These are phyloP conservation scores for Triplophysa bombifrons DNA, from an alignment of 2,797 vertebrate genomes.

Conservation along the genomic window DNA sequence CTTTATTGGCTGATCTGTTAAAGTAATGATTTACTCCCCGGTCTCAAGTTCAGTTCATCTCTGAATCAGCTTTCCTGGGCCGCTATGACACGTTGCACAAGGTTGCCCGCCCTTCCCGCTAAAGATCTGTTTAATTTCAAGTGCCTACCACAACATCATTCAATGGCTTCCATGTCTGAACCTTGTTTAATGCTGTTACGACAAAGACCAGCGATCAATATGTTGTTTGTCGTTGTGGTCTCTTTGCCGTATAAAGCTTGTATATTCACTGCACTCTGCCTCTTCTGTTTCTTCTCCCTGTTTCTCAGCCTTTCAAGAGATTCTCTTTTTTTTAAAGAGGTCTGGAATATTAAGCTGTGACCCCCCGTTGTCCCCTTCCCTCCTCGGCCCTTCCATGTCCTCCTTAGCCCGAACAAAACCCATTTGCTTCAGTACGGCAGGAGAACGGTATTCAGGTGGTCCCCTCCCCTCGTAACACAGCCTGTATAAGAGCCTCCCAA, in stretches of 20 bases:
- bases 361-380: conserved; percentile 52
- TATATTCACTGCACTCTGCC: conserved; percentile 28
- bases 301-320: conserved; percentile 51
- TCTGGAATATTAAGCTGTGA: conserved; percentile 62
- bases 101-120: not conserved
- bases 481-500: conserved; percentile 57
- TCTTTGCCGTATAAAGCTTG: conserved; percentile 44
- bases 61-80: conserved; percentile 49
- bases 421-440: conserved; percentile 61
- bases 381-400: conserved; percentile 52
- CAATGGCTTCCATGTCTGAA: conserved; percentile 25
- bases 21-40: conserved; percentile 65
- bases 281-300: conserved; percentile 28
- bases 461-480: conserved; percentile 34
- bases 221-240: conserved; percentile 24
- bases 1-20: conserved; percentile 87
- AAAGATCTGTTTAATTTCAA: conserved; percentile 46
- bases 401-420: conserved; percentile 60
- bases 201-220: conserved; percentile 45
- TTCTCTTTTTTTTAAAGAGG: conserved; percentile 54
- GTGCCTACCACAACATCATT: conserved; percentile 8
- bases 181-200: conserved; percentile 38
- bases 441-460: conserved; percentile 60
- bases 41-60: conserved; percentile 28
- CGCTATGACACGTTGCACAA: conserved; percentile 20